Evolutionary conservation across 1,140 invertebrate genomes (phyloP), one percentile per base, ranked within the genome.

Genomic region (Polypedilum pembai): DNA sequence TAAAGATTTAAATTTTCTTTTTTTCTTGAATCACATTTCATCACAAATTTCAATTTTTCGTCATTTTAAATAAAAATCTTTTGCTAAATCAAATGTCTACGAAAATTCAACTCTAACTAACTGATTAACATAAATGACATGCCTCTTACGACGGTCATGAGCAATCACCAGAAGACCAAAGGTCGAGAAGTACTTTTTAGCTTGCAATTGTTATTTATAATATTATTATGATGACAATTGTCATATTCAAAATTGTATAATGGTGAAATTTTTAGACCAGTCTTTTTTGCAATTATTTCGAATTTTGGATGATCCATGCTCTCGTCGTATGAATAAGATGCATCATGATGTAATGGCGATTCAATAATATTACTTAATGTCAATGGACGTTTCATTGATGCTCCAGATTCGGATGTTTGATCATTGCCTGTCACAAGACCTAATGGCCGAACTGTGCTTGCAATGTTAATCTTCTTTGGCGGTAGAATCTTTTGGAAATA

Each of bases 331-430:
- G 81, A 78, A 66, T 78, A 81, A 7, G 77, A 73, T 21, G 79
- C 75, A 75, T 79, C 79, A 12, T 56, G 45, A 56, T 33, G 24
- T 75, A 81, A 80, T 7, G 80, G 79, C 12, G 80, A 40, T 69
- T 75, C 80, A 0, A 79, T 82, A n/a, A 85, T 77, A 75, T 82
- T 69, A 69, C 80, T 76, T 45, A 82, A 79, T 7, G 80, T 78
- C 73, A 85, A 76, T 0, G 85, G 85, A 0, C 85, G 81, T 77
- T 84, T 85, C 75, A 85, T 84, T 21, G 85, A 85, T 74, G 84
- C 79, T 75, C 85, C 78, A 80, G 84, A 78, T 77, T 84, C 76
- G 74, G 15, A 56, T 69, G 17, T 18, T 7, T 69, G 65, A 21
- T 69, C 65, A 8, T 21, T 78, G 78, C 5, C 3, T 56, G 45